Evolutionary conservation across 2,888 invertebrate species (phyloP).

Genomic region (Melangyna quadrimaculata): DNA sequence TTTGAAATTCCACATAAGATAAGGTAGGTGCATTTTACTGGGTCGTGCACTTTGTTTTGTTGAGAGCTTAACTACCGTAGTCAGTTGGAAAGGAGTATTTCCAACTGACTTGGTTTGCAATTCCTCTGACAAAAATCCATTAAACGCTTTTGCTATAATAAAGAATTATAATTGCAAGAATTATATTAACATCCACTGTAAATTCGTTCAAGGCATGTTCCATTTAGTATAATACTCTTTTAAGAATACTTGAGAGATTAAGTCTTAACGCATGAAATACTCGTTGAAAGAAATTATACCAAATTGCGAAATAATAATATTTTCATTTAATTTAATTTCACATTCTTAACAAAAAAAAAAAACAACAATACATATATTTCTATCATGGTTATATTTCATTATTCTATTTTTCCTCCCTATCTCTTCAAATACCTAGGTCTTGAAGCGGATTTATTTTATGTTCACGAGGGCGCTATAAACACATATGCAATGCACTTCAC

Average conservation of each 20-base stretch:
- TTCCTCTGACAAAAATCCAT: too few relatives aligned
- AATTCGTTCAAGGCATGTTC: not conserved
- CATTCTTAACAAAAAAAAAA: slow-evolving; percentile 23
- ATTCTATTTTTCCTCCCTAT: not conserved
- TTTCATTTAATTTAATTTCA: slow-evolving; percentile 66
- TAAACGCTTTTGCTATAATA: not conserved
- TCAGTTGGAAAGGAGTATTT: too few relatives aligned
- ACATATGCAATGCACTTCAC: slow-evolving; percentile 92
- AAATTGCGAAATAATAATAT: slow-evolving; percentile 69
- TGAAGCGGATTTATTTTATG: slow-evolving; percentile 90
- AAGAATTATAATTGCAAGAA: not conserved
- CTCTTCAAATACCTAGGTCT: slow-evolving; percentile 83
- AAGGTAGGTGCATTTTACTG: too few relatives aligned
- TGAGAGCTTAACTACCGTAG: too few relatives aligned
- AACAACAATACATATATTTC: not conserved
- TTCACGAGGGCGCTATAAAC: slow-evolving; percentile 91
- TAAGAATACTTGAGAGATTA: slow-evolving; percentile 14
- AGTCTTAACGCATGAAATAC: slow-evolving; percentile 22
- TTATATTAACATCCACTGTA: slow-evolving; percentile 25
- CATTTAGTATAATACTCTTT: not conserved
- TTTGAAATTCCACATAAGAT: too few relatives aligned
- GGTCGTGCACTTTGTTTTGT: too few relatives aligned
- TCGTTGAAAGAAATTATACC: slow-evolving; percentile 32
- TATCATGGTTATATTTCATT: slow-evolving; percentile 1
- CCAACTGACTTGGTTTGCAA: too few relatives aligned